phyloP scores from a whole-genome alignment of 2,797 vertebrate species.

The Carcharodon carcharias region DNA sequence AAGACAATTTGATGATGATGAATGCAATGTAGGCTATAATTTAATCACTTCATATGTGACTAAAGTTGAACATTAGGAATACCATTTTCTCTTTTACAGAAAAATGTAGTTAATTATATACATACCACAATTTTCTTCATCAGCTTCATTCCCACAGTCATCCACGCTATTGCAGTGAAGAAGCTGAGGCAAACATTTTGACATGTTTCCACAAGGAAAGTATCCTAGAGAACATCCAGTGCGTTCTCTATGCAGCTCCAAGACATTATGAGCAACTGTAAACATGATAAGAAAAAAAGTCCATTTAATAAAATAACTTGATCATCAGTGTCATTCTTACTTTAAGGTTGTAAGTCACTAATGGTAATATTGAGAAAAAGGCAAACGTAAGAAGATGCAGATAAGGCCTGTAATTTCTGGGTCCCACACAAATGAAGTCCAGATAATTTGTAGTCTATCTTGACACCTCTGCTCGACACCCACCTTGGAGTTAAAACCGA shows the following conservation, averaged over 20 bases:
- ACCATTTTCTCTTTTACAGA: background rate
- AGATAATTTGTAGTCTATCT: no score
- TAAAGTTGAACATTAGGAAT: background rate
- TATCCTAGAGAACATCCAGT: slow-evolving; percentile 74
- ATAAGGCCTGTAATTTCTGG: no score
- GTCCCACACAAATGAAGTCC: no score
- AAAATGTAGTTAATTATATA: slow-evolving; percentile 34
- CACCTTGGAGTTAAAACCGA: no score
- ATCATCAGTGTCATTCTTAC: background rate
- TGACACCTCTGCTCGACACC: no score
- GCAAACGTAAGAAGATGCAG: background rate
- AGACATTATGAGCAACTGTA: slow-evolving; percentile 53
- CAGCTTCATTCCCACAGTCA: slow-evolving; percentile 83
- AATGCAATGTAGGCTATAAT: background rate
- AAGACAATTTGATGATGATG: background rate
- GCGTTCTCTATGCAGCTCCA: slow-evolving; percentile 61
- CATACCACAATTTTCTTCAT: slow-evolving; percentile 90
- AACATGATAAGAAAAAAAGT: slow-evolving; percentile 37
- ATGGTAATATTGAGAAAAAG: background rate
- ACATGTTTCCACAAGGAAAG: slow-evolving; percentile 88
- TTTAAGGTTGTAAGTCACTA: background rate
- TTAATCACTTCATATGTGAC: background rate
- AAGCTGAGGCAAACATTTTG: slow-evolving; percentile 78
- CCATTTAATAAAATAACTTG: slow-evolving; percentile 39
- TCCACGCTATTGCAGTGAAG: slow-evolving; percentile 88